Evolutionary conservation across 2,888 invertebrate genomes (phyloP).

Genomic region (Caenorhabditis sp.): DNA sequence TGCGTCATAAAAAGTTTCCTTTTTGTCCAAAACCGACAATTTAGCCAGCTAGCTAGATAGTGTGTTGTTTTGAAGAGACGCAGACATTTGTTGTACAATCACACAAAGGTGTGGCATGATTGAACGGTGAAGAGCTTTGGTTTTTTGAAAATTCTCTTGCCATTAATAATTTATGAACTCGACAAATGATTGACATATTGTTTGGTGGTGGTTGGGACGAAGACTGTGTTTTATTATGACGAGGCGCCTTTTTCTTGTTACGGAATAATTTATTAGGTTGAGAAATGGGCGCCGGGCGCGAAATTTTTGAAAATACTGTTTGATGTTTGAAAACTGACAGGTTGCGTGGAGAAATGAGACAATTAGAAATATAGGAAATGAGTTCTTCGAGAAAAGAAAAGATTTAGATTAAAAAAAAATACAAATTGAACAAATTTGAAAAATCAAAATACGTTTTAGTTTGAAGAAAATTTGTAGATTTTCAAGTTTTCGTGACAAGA

Average conservation of each 20-base stretch:
- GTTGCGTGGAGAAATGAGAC: too few relatives aligned
- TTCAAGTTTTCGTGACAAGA: too few relatives aligned
- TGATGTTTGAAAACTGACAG: neutral
- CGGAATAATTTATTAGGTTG: neutral
- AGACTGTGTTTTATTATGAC: neutral
- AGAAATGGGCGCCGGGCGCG: neutral
- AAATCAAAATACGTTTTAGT: too few relatives aligned
- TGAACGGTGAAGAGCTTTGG: neutral
- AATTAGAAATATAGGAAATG: too few relatives aligned
- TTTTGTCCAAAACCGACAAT: slow-evolving; percentile 23
- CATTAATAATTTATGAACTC: neutral
- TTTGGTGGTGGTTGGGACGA: neutral
- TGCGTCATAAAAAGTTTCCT: slow-evolving; percentile 23
- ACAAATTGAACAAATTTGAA: too few relatives aligned
- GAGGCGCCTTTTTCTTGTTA: too few relatives aligned
- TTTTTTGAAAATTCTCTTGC: neutral
- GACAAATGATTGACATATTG: neutral
- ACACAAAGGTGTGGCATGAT: neutral
- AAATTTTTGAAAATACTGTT: neutral
- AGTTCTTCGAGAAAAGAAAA: too few relatives aligned
- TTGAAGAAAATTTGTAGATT: too few relatives aligned
- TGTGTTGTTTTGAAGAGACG: slow-evolving; percentile 7
- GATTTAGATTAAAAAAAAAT: too few relatives aligned
- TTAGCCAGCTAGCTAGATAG: slow-evolving; percentile 11
- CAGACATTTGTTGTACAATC: neutral